Evolutionary conservation across 2,888 invertebrate species (phyloP).

Genomic region (Lepidocyrtoides sp.): DNA sequence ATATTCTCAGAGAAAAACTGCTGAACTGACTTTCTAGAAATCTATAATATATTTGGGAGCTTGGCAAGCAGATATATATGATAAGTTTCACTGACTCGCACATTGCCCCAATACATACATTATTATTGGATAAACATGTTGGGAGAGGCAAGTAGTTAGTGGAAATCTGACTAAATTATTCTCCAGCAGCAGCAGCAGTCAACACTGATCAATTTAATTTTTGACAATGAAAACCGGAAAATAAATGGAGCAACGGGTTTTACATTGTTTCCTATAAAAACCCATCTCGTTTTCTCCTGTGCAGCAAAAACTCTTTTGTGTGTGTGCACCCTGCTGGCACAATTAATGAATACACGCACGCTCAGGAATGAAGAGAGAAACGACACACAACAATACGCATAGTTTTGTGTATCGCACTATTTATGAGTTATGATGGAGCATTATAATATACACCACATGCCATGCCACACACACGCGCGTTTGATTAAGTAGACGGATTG

Average conservation of each 20-base stretch:
- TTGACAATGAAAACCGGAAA: constrained; percentile 73
- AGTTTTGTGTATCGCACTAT: constrained; percentile 17
- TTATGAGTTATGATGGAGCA: constrained; percentile 8
- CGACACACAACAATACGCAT: constrained; percentile 41
- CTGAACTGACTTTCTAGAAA: not conserved
- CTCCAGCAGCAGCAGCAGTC: constrained; percentile 2
- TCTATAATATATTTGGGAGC: no score
- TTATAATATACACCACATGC: constrained; percentile 62
- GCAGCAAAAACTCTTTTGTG: constrained; percentile 23
- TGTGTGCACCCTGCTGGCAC: constrained; percentile 73
- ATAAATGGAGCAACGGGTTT: constrained; percentile 70
- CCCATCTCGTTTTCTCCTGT: not conserved
- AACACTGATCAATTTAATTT: constrained; percentile 41
- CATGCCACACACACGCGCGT: constrained; percentile 64
- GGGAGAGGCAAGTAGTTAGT: no score
- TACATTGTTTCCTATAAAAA: not conserved
- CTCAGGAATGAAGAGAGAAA: constrained; percentile 67
- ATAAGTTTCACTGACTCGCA: not conserved
- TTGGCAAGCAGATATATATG: no score
- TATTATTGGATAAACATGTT: not conserved
- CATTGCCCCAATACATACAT: constrained; percentile 2
- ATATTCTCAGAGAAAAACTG: not conserved
- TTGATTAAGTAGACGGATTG: constrained; percentile 35
- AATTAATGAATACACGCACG: constrained; percentile 79
- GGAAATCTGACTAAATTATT: not conserved